phyloP scores from a whole-genome alignment of 2,888 invertebrate genomes.

The Cancer borealis region DNA sequence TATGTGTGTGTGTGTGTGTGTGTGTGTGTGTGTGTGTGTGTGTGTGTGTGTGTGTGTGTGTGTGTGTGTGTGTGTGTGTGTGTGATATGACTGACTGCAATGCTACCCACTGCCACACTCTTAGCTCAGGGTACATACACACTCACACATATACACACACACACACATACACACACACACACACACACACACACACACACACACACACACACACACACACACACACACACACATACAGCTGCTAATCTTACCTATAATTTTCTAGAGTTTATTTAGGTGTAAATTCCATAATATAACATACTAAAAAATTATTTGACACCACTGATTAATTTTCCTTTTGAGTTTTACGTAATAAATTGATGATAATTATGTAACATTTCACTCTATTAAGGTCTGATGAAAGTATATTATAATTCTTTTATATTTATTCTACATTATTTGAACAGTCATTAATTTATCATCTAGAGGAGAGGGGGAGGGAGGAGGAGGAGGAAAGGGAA shows the following conservation, averaged over 20 bases:
- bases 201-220: not conserved
- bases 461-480: not conserved
- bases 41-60: no score
- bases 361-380: not conserved
- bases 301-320: not conserved
- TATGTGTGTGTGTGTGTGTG: not conserved
- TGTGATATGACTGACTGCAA: not conserved
- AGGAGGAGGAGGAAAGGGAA: not conserved
- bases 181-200: not conserved
- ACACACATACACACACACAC: not conserved
- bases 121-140: constrained; percentile 27
- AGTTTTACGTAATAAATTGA: no score
- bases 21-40: constrained; percentile 27
- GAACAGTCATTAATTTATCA: not conserved
- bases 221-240: no score
- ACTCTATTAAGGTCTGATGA: not conserved
- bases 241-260: not conserved
- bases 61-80: no score
- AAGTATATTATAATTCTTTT: not conserved
- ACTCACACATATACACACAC: not conserved
- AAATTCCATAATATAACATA: not conserved
- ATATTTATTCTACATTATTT: not conserved
- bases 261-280: not conserved
- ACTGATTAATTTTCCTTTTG: not conserved
- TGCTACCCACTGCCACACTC: not conserved